Percentiles rank a stretch among this genome's conserved stretches.
Evolutionary conservation across 2,113 vertebrate genomes (phyloP).

Genomic region (Oplegnathus fasciatus): DNA sequence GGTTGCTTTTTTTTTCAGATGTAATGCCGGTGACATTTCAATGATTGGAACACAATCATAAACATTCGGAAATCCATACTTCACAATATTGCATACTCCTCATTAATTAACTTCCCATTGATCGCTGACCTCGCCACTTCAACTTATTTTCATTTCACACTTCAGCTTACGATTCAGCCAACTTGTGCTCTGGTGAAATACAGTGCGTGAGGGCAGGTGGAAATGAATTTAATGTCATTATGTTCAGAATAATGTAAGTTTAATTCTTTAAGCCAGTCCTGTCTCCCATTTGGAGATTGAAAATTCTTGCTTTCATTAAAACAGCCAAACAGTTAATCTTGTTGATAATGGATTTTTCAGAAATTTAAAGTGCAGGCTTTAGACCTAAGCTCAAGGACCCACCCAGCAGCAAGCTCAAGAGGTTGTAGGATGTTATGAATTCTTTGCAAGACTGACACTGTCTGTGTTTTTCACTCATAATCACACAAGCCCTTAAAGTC

Average conservation of each 20-base stretch:
- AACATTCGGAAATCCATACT: slow-evolving; percentile 82
- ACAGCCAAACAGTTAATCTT: slow-evolving; percentile 13
- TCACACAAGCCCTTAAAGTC: not conserved
- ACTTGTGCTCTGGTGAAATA: slow-evolving; percentile 45
- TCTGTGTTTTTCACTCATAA: slow-evolving; percentile 6
- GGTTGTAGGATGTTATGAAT: slow-evolving; percentile 4
- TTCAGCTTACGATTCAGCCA: slow-evolving; percentile 56
- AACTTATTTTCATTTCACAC: slow-evolving; percentile 76
- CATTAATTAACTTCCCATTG: slow-evolving; percentile 87
- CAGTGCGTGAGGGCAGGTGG: slow-evolving; percentile 40
- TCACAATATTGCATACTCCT: slow-evolving; percentile 77
- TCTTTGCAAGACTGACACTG: slow-evolving; percentile 18
- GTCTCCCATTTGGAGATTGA: slow-evolving; percentile 14
- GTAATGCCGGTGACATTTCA: slow-evolving; percentile 73
- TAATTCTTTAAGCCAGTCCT: not conserved
- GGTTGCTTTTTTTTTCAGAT: slow-evolving; percentile 43
- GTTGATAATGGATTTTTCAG: slow-evolving; percentile 54
- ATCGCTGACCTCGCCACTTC: slow-evolving; percentile 78
- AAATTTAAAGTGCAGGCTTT: slow-evolving; percentile 42
- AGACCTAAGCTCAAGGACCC: slow-evolving; percentile 45
- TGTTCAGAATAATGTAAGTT: slow-evolving; percentile 35
- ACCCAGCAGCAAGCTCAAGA: slow-evolving; percentile 35
- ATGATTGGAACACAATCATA: slow-evolving; percentile 73
- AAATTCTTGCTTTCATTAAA: slow-evolving; percentile 35
- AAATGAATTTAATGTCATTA: slow-evolving; percentile 38